These are phyloP conservation scores for Monomorium pharaonis DNA, from an alignment of 1,140 invertebrate genomes.

Conservation along the genomic window DNA sequence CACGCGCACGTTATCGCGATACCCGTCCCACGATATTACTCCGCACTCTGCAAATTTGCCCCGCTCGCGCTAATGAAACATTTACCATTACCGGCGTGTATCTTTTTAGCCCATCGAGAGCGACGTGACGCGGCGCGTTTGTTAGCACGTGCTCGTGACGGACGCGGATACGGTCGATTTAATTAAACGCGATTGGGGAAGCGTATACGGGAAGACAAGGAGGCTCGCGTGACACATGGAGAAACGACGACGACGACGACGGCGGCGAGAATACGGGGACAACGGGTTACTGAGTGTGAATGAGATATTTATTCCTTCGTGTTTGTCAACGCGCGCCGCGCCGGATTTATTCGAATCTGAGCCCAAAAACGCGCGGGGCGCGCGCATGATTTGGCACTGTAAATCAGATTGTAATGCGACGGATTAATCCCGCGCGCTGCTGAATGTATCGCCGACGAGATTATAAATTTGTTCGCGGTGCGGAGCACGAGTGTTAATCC, in stretches of 20 bases:
- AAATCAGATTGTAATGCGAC: slow-evolving; percentile 45
- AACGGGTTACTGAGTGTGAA: background rate
- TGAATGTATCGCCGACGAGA: slow-evolving; percentile 44
- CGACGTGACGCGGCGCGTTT: slow-evolving; percentile 29
- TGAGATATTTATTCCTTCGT: slow-evolving; percentile 34
- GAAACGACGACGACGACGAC: background rate
- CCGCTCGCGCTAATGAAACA: slow-evolving; percentile 50
- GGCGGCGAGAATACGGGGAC: background rate
- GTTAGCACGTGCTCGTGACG: slow-evolving; percentile 61
- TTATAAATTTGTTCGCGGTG: slow-evolving; percentile 50
- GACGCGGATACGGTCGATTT: slow-evolving; percentile 71
- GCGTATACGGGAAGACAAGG: slow-evolving; percentile 12
- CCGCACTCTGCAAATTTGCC: slow-evolving; percentile 35
- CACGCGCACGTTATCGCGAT: slow-evolving; percentile 13
- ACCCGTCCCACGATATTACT: slow-evolving; percentile 27
- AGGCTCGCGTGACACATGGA: background rate
- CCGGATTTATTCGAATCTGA: background rate
- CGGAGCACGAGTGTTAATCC: slow-evolving; percentile 31
- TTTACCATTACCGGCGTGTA: slow-evolving; percentile 50
- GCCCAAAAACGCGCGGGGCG: background rate
- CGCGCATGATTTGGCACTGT: slow-evolving; percentile 46
- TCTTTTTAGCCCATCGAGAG: slow-evolving; percentile 55
- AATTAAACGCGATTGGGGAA: slow-evolving; percentile 70
- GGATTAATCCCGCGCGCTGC: slow-evolving; percentile 41
- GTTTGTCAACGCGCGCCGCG: background rate